Percentiles rank a stretch among this genome's conserved stretches.
These are phyloP conservation scores for Esperia sulphurella DNA, from an alignment of 2,888 invertebrate genomes.

Conservation along the genomic window DNA sequence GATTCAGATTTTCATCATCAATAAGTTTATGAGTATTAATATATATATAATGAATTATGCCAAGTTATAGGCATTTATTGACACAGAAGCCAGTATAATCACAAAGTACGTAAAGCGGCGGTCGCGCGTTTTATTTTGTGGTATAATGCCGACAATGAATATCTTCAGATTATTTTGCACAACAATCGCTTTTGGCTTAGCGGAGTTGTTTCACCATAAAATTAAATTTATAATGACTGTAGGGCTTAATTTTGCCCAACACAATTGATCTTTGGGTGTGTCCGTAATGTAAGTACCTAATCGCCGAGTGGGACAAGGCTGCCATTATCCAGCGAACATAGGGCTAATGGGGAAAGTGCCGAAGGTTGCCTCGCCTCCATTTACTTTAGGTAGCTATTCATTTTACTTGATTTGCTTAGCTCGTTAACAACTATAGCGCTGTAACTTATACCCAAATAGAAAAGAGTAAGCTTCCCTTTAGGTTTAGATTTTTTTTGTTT, in stretches of 20 bases:
- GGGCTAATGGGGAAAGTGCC: background rate
- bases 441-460: background rate
- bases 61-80: no score
- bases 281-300: background rate
- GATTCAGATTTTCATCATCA: no score
- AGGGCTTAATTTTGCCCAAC: background rate
- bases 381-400: background rate
- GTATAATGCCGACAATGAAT: no score
- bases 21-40: no score
- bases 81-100: no score
- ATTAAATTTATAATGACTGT: background rate
- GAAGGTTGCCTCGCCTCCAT: background rate
- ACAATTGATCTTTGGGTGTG: background rate
- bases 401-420: background rate
- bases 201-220: background rate
- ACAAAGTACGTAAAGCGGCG: no score
- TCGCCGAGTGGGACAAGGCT: background rate
- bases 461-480: no score
- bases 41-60: no score
- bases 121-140: no score
- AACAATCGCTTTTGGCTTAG: background rate
- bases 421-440: background rate
- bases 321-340: background rate
- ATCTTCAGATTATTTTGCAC: no score
- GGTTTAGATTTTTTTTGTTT: no score